A percentile compares a stretch with the other conserved stretches of the same genome.
These are phyloP conservation scores for Heliothis peltigera DNA, from an alignment of 2,888 invertebrate genomes.

Conservation along the genomic window DNA sequence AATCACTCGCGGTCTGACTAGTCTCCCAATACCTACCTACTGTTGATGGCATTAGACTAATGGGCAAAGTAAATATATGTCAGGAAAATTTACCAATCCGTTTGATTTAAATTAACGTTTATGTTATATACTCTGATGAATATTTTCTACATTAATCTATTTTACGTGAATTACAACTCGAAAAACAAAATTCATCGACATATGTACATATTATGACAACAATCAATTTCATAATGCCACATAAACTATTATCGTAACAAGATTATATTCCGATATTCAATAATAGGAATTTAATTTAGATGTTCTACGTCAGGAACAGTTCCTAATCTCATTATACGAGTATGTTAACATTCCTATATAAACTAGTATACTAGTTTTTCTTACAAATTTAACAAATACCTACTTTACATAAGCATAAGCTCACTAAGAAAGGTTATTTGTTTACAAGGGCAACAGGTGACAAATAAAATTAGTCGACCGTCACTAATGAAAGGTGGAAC, in stretches of 20 bases:
- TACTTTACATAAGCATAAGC: constrained; percentile 6
- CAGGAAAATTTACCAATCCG: too few relatives aligned
- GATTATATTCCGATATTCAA: too few relatives aligned
- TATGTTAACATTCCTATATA: background rate
- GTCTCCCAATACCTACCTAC: constrained; percentile 34
- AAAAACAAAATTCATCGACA: background rate
- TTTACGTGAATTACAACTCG: background rate
- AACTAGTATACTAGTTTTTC: background rate
- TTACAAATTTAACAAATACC: constrained; percentile 1
- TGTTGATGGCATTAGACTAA: constrained; percentile 46
- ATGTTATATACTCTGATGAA: too few relatives aligned
- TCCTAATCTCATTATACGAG: too few relatives aligned
- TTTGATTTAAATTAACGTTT: too few relatives aligned
- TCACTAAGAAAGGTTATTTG: constrained; percentile 29
- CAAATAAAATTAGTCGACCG: constrained; percentile 55
- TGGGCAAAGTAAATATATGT: too few relatives aligned
- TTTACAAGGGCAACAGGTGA: constrained; percentile 28
- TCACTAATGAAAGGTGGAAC: constrained; percentile 42
- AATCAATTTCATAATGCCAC: background rate
- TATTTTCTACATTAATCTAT: too few relatives aligned
- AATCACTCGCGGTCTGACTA: constrained; percentile 27
- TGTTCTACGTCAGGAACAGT: too few relatives aligned
- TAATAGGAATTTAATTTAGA: too few relatives aligned
- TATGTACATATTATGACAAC: background rate
- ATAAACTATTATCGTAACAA: too few relatives aligned